A percentile compares a stretch with the other conserved stretches of the same genome.
phyloP scores from a whole-genome alignment of 1,140 invertebrate genomes.

The Camponotus vicinus region DNA sequence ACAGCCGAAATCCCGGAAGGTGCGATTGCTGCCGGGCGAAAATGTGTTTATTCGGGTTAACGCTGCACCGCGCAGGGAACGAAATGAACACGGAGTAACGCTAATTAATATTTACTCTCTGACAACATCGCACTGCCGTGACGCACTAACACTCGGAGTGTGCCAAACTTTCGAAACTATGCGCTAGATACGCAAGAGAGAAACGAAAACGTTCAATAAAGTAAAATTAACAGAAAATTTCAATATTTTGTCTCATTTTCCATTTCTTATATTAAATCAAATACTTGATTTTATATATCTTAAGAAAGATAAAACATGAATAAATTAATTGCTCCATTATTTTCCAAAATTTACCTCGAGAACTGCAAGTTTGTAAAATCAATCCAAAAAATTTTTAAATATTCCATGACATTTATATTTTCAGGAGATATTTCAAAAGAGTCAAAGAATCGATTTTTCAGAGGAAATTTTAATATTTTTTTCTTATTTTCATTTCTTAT shows the following conservation, averaged over 20 bases:
- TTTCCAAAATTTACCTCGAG: neutral
- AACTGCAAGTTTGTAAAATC: neutral
- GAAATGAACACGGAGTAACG: conserved; percentile 82
- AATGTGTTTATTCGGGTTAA: conserved; percentile 85
- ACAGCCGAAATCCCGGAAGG: conserved; percentile 74
- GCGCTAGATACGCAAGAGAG: neutral
- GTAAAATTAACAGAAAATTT: neutral
- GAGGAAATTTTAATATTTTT: no score
- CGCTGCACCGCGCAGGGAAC: conserved; percentile 77
- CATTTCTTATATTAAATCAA: neutral
- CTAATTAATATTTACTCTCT: conserved; percentile 86
- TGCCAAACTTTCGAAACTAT: conserved; percentile 47
- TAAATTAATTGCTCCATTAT: neutral
- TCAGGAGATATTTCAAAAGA: neutral
- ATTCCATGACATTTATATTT: neutral
- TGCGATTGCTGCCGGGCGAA: conserved; percentile 73
- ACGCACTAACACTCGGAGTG: conserved; percentile 28
- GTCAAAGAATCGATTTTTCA: conserved; percentile 1
- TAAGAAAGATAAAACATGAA: neutral
- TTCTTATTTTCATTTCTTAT: no score
- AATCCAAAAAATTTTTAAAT: neutral
- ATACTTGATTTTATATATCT: neutral
- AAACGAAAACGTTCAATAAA: neutral
- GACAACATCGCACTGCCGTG: conserved; percentile 82
- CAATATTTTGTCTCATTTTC: neutral